Evolutionary conservation across 2,888 invertebrate genomes (phyloP), one percentile per base, ranked within the genome.

Genomic region (Phyllotreta striolata): DNA sequence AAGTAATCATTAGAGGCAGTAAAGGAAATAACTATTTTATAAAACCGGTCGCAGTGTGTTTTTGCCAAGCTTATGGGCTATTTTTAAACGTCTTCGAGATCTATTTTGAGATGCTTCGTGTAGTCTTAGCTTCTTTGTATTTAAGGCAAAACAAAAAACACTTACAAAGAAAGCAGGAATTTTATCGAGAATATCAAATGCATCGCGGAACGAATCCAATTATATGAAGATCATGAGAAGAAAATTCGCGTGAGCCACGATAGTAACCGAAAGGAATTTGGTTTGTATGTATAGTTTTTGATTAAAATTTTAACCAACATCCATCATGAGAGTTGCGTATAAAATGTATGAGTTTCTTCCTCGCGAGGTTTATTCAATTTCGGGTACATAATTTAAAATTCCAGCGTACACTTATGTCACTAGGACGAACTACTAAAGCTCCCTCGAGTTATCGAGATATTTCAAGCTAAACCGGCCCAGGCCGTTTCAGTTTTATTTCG

Each of bases 11-110:
- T 60, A 60, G 52, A 54, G 14, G 60, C 52, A 52, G 41, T 44
- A 60, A 60, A 52, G 60, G 60, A 54, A 60, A 60, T 60, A 44
- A 60, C 44, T 14, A 60, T 60, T 60, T 54, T 54, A 46, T 44
- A 54, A 60, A 60, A 60, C 60, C 60, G 60, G 60, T 60, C 44
- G 39, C 44, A 24, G 13, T 44, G n/a, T 49, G 52, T 54, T 59
- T 41, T 51, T 41, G 37, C 39, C 40, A 59, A 59, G 51, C 43
- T 51, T 35, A 52, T 54, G 44, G 44, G 60, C 54, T 60, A 60
- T 60, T 60, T 60, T 60, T 60, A 60, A 54, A 40, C 49, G 34
- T 40, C 49, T 41, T 35, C 13, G 6, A 60, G 44, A 54, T 60
- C 52, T 54, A 60, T 60, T 60, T 60, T 38, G 9, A 60, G 52